Percentiles rank a stretch among this genome's conserved stretches.
Evolutionary conservation across 2,888 invertebrate genomes (phyloP).

Genomic region (Eilema sororculum): DNA sequence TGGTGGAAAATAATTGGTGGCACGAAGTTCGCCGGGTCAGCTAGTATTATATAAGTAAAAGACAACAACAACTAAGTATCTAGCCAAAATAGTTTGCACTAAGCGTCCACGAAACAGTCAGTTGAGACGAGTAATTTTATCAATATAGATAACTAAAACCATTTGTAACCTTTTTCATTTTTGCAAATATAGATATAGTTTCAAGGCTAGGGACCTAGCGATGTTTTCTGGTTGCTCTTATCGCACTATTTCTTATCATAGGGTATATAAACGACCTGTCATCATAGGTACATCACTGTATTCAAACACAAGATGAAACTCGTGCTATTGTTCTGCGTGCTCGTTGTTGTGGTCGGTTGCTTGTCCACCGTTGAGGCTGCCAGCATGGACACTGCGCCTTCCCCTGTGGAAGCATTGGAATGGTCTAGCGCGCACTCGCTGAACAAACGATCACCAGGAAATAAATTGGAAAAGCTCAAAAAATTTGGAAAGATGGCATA

Average conservation of each 20-base stretch:
- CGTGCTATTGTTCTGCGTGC: constrained; percentile 43
- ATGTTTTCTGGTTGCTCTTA: too few species aligned
- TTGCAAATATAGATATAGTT: not conserved
- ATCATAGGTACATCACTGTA: too few species aligned
- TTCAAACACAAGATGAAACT: not conserved
- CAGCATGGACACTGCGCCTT: not conserved
- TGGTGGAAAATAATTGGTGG: too few species aligned
- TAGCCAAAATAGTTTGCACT: too few species aligned
- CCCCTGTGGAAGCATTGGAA: not conserved
- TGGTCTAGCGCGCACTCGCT: not conserved
- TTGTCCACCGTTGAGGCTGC: not conserved
- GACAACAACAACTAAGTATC: too few species aligned
- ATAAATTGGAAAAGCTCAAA: too few species aligned
- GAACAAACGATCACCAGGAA: not conserved
- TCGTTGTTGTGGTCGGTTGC: constrained; percentile 19
- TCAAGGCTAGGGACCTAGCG: not conserved
- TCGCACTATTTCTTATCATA: too few species aligned
- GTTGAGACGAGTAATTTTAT: not conserved
- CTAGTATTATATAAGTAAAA: too few species aligned
- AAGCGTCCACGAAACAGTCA: not conserved
- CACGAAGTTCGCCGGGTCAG: too few species aligned
- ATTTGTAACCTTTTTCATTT: not conserved
- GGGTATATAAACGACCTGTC: too few species aligned
- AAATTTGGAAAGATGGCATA: too few species aligned
- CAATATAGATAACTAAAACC: not conserved